Base-by-base conservation (phyloP, 37 sponge, comb jelly and placozoan species). In the Ephydatia muelleri region DNA sequence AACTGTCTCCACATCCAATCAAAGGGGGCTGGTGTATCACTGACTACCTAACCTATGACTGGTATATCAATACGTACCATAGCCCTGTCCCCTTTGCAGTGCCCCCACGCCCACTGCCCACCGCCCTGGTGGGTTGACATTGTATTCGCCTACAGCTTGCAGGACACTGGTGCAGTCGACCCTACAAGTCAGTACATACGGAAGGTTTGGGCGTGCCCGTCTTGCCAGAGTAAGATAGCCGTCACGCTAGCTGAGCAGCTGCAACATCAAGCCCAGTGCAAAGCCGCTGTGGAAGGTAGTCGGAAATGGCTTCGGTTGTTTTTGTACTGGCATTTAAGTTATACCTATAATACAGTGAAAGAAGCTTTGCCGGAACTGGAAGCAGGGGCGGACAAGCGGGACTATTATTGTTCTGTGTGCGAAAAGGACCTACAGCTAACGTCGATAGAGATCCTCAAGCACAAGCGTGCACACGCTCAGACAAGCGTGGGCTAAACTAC, bases 31-130 rank as follows among this genome's bases (percentile, higher is more conserved):
- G 73, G 81, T 37, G 65, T 30, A 80, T 93, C 27, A 84, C 73
- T 16, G 85, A 93, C 29, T 93, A 93, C 75, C 85, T 93, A 16
- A 93, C 90, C 0, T 90, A 87, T 72, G 88, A 93, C 65, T 93
- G 90, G 90, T 90, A 47, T 64, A 80, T 67, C 3, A 26, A 2
- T 12, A 30, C 28, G 28, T 28, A 29, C 12, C 37, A 29, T 79
- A 28, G 57, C 25, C 22, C 13, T 30, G 11, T 70, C 6, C 29
- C 6, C 29, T 27, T 11, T 11, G 25, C 71, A 19, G 30, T 23
- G 21, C 66, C 14, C 14, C 19, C 14, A 21, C 21, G 21, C 21
- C 19, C 21, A 65, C 21, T 22, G 21, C 27, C 11, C 19, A 11
- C 21, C 27, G 27, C 11, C 27, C 27, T 13, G 27, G 21, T 71